These are phyloP conservation scores for Caretta caretta DNA, from an alignment of 2,113 vertebrate species.

Conservation along the genomic window DNA sequence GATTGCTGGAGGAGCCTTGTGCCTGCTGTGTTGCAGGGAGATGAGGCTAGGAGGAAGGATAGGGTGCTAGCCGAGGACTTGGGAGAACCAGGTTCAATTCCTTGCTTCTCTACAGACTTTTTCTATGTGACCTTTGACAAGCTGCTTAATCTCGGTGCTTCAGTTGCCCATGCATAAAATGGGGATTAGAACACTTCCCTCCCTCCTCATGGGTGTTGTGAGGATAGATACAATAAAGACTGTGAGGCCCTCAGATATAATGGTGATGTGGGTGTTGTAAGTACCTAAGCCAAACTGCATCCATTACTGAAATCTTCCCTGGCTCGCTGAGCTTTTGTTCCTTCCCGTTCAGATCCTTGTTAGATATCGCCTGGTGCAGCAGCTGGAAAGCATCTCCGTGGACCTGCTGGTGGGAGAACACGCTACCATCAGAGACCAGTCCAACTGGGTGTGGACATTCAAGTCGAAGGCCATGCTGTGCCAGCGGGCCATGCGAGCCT, in stretches of 20 bases:
- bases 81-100: not conserved
- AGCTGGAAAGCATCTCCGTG: constrained; percentile 65
- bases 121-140: not conserved
- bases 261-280: not conserved
- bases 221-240: not conserved
- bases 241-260: not conserved
- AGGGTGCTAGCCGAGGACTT: not conserved
- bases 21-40: not conserved
- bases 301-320: not conserved
- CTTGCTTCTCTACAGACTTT: not conserved
- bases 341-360: constrained; percentile 72
- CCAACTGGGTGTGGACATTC: constrained; percentile 72
- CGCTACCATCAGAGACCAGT: constrained; percentile 48
- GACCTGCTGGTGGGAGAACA: constrained; percentile 39
- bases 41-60: not conserved
- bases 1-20: not conserved
- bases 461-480: constrained; percentile 73
- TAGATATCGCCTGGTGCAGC: constrained; percentile 63
- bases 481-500: constrained; percentile 71
- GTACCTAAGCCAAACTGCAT: not conserved
- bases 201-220: not conserved
- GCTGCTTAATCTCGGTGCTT: not conserved
- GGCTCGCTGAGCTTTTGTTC: not conserved
- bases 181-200: not conserved
- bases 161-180: not conserved